Evolutionary conservation across 2,797 vertebrate species (phyloP).

Genomic region (Catamblyrhynchus diadema): DNA sequence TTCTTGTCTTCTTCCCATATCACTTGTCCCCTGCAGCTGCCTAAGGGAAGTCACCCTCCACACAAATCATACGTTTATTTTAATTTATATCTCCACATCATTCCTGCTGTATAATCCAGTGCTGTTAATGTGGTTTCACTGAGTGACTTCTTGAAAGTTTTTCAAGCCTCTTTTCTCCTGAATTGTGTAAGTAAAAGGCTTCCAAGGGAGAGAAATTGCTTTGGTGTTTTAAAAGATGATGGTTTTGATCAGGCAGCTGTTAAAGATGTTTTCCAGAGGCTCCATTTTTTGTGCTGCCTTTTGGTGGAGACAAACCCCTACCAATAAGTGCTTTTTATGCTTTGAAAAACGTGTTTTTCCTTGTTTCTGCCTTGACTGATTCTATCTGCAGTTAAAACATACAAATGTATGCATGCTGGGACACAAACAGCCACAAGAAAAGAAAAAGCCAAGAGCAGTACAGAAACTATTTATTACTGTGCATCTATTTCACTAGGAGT

Average conservation of each 20-base stretch:
- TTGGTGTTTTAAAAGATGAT: neutral
- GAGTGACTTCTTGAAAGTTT: neutral
- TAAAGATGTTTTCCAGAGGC: constrained; percentile 33
- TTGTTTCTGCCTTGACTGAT: neutral
- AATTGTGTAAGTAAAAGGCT: neutral
- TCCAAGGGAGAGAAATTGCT: neutral
- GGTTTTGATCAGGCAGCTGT: constrained; percentile 21
- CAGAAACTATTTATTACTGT: neutral
- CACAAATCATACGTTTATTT: fast-evolving
- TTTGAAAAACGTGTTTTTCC: neutral
- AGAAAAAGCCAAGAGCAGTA: neutral
- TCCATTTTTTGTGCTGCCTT: constrained; percentile 56
- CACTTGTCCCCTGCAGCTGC: neutral
- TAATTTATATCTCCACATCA: neutral
- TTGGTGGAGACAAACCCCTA: constrained; percentile 67
- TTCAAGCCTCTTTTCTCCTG: neutral
- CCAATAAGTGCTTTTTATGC: constrained; percentile 14
- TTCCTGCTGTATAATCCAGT: neutral
- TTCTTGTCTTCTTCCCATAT: neutral
- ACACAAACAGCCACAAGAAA: neutral
- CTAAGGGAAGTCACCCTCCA: neutral
- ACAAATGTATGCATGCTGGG: fast-evolving
- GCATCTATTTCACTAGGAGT: neutral
- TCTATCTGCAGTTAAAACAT: neutral
- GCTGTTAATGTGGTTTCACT: neutral